Evolutionary conservation across 2,113 vertebrate species (phyloP).

Genomic region (Microcebus jonahi): DNA sequence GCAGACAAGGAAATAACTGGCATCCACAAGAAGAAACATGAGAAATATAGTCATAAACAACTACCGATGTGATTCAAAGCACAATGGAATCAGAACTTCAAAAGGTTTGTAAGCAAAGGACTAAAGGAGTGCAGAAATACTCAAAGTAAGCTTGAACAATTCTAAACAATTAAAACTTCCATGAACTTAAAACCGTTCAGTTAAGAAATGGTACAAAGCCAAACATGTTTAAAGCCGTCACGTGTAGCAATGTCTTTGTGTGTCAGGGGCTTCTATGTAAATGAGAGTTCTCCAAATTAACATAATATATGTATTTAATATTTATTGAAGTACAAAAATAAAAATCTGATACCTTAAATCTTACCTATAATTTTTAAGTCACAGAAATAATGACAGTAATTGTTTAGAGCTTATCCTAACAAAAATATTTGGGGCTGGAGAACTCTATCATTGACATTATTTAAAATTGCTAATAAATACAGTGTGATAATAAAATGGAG

Average conservation of each 20-base stretch:
- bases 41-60: background rate
- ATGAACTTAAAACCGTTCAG: background rate
- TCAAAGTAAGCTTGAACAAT: background rate
- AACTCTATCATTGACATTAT: background rate
- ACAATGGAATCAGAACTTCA: background rate
- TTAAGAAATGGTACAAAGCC: background rate
- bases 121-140: background rate
- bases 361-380: background rate
- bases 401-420: background rate
- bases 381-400: background rate
- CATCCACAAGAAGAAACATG: background rate
- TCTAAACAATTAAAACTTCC: background rate
- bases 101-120: background rate
- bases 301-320: background rate
- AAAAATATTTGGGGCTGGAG: background rate
- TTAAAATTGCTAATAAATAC: background rate
- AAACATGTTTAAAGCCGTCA: background rate
- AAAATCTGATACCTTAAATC: background rate
- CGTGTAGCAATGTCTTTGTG: background rate
- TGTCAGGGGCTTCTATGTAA: background rate
- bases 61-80: background rate
- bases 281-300: background rate
- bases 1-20: background rate
- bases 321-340: background rate
- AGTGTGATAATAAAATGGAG: background rate